These are phyloP conservation scores for Heliconius melpomene DNA, from an alignment of 1,140 invertebrate species.

Conservation along the genomic window DNA sequence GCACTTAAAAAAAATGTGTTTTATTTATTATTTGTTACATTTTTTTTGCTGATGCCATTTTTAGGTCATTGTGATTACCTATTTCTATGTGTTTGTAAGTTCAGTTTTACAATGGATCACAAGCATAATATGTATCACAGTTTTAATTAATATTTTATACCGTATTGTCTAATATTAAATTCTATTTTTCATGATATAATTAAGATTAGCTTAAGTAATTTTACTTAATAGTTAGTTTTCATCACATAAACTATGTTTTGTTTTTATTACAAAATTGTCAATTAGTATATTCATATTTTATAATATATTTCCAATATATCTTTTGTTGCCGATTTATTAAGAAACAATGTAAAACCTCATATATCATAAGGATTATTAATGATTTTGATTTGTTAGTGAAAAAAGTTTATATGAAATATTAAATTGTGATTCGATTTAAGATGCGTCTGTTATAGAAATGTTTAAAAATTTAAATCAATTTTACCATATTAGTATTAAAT, in stretches of 20 bases:
- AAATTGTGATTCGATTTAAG: not conserved
- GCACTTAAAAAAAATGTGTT: too few relatives aligned
- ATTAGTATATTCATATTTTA: not conserved
- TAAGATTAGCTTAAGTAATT: not conserved
- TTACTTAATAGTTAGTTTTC: not conserved
- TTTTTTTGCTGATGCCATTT: too few relatives aligned
- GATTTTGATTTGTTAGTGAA: not conserved
- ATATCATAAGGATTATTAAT: not conserved
- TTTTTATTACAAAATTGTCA: not conserved
- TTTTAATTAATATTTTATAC: slow-evolving; percentile 35
- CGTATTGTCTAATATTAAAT: slow-evolving; percentile 40
- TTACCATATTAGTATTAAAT: too few relatives aligned
- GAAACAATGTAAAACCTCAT: slow-evolving; percentile 1
- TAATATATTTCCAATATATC: too few relatives aligned
- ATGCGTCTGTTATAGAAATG: not conserved
- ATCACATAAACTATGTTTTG: too few relatives aligned
- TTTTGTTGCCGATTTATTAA: not conserved
- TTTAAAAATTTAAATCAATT: not conserved
- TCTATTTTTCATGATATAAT: slow-evolving; percentile 52
- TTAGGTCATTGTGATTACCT: too few relatives aligned
- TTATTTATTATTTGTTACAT: too few relatives aligned
- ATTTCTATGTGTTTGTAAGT: too few relatives aligned
- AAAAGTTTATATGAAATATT: not conserved
- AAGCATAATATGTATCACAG: slow-evolving; percentile 26
- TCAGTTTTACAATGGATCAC: too few relatives aligned